These are phyloP conservation scores for Coenonympha glycerion DNA, from an alignment of 2,888 invertebrate genomes.

Conservation along the genomic window DNA sequence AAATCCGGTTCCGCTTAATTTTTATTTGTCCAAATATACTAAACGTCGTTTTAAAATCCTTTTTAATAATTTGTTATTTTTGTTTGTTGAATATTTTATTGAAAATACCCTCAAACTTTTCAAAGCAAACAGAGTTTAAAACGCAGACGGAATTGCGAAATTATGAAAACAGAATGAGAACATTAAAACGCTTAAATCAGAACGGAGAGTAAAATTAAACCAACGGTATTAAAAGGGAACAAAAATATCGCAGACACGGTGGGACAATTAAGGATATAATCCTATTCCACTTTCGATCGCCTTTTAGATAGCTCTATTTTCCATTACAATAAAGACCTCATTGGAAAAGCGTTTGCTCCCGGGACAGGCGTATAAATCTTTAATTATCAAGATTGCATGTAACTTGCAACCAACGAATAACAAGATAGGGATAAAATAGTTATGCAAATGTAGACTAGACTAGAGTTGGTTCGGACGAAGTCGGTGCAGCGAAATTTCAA, in stretches of 20 bases:
- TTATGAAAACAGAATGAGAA: not conserved
- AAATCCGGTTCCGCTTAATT: not conserved
- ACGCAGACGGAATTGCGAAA: not conserved
- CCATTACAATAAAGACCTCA: slow-evolving; percentile 28
- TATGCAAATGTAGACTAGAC: slow-evolving; percentile 45
- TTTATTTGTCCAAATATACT: not conserved
- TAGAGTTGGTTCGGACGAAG: slow-evolving; percentile 33
- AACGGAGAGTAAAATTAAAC: slow-evolving; percentile 4
- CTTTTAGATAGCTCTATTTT: slow-evolving; percentile 19
- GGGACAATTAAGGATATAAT: slow-evolving; percentile 13
- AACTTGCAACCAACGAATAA: slow-evolving; percentile 36
- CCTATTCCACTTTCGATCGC: slow-evolving; percentile 7
- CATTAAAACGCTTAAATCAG: slow-evolving; percentile 5
- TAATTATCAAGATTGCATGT: slow-evolving; percentile 38
- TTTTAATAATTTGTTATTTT: too few relatives aligned
- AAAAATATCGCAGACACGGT: slow-evolving; percentile 3
- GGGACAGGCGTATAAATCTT: slow-evolving; percentile 35
- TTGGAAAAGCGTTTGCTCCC: slow-evolving; percentile 24
- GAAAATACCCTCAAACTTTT: not conserved
- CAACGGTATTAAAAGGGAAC: slow-evolving; percentile 7
- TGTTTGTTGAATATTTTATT: not conserved
- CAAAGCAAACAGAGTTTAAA: not conserved
- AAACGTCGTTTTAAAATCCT: too few relatives aligned
- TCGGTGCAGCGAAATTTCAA: slow-evolving; percentile 34
- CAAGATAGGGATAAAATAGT: slow-evolving; percentile 44